Evolutionary conservation across 2,113 vertebrate species (phyloP), one percentile per base, ranked within the genome.

Genomic region (Pelvicachromis taeniatus): DNA sequence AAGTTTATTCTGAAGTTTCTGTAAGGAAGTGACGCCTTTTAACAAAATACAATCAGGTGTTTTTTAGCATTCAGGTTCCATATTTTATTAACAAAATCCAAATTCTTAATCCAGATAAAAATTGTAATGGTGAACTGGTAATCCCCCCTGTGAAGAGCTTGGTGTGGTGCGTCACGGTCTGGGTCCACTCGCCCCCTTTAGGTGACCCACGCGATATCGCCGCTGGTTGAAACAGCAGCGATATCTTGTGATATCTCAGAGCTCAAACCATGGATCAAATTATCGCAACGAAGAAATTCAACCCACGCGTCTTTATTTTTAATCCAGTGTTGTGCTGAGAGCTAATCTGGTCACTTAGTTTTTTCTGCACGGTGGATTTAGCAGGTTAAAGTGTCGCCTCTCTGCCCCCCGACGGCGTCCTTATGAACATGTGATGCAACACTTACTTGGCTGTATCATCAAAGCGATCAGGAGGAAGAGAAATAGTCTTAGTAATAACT

Each of bases 261-360:
- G 61, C 0, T 29, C 40, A 48, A 29, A 73, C 65, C 4, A 1
- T 48, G 68, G 40, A 0, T 70, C 21, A 73, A 17, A 48, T 29
- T 19, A 48, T 48, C 0, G 40, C 23, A 48, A 0, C 0, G 3
- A 73, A 48, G 10, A 48, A 73, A 7, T 73, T 0, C 29, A 1
- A 70, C 23, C 16, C 21, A 17, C 7, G 6, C 21, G 23, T 70
- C 38, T 2, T 8, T 48, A 29, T 70, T 29, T 45, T 1, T 4
- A 17, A 26, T 73, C 40, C 40, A 17, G 17, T 5, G 0, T 70
- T 45, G 3, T 3, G 1, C n/a, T 42, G 1, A 68, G 7, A 23
- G 35, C 7, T 16, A 6, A 68, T 16, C 23, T n/a, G n/a, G n/a
- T n/a, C n/a, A n/a, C n/a, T n/a, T n/a, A n/a, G n/a, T n/a, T n/a